These are phyloP conservation scores for Pseudomyrmex pallidus DNA, from an alignment of 1,140 invertebrate species.

Conservation along the genomic window DNA sequence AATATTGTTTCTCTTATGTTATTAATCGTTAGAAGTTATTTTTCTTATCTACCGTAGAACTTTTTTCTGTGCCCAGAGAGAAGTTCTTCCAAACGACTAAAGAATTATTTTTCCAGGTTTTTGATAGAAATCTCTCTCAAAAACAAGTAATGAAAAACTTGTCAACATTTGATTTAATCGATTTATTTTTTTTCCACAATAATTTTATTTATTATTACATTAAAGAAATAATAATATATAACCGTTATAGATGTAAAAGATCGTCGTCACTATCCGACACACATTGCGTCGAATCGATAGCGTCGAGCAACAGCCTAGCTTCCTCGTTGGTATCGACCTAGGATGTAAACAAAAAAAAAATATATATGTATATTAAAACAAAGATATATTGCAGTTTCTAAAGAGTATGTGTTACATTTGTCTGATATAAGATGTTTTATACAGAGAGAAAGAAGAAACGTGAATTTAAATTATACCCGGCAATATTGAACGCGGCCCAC, in stretches of 20 bases:
- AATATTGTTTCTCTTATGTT: conserved; percentile 53
- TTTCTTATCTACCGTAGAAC: background rate
- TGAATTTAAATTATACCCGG: conserved; percentile 63
- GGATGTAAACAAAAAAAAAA: background rate
- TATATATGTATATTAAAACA: background rate
- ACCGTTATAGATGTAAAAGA: conserved; percentile 69
- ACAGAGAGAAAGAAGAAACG: background rate
- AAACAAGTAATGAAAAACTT: too few species aligned
- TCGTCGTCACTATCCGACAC: conserved; percentile 79
- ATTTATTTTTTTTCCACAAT: too few species aligned
- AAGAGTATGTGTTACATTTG: background rate
- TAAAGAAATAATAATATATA: background rate
- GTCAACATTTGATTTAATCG: too few species aligned
- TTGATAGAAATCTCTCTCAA: too few species aligned
- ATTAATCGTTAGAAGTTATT: conserved; percentile 22
- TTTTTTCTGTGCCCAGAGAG: background rate
- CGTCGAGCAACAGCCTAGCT: conserved; percentile 74
- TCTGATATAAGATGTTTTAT: background rate
- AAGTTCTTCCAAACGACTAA: background rate
- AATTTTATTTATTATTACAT: too few species aligned
- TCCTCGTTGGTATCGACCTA: conserved; percentile 76
- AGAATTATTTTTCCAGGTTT: too few species aligned
- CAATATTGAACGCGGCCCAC: conserved; percentile 72
- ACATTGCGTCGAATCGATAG: conserved; percentile 73
- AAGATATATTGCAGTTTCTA: background rate